Evolutionary conservation across 2,888 invertebrate genomes (phyloP), one percentile per base, ranked within the genome.

Genomic region (Perdita meconis): DNA sequence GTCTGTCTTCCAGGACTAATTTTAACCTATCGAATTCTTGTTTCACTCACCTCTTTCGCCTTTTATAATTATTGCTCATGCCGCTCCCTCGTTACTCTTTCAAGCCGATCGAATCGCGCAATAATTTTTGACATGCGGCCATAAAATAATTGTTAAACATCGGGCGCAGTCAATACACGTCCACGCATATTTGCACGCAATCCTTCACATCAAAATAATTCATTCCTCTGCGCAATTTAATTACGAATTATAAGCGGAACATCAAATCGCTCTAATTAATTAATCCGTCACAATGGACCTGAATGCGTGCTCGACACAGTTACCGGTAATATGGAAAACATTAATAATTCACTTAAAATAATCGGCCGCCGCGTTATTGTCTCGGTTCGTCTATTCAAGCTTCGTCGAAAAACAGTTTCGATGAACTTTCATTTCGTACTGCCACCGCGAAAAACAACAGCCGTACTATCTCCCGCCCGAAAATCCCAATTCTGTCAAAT

Each of bases 321-420:
- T 36, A 34, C 26, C 19, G 47, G 40, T 30, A 61, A 55, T 56
- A 26, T 44, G 50, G 24, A 16, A 34, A 16, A 13, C 55, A 75
- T 75, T 75, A 76, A 76, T 74, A 74, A 76, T 76, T 76, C 76
- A 56, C 55, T 51, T 47, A 59, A 74, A 74, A 76, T 67, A 76
- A 76, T 76, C 47, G 56, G 47, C 16, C 26, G 40, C 12, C 8
- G 6, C 56, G 55, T 51, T 71, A 57, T 74, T 64, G 47, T 73
- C 55, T 8, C 51, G 26, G n/a, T 16, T 4, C 22, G 40, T 6
- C 26, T 10, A 24, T 8, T 19, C 30, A 30, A 36, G n/a, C 63
- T n/a, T 10, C n/a, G 16, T 4, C 12, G 50, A 40, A 13, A 47
- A 57, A 51, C 22, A 42, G 12, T 40, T 57, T 4, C 24, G 10